Percentiles rank a stretch among this genome's conserved stretches.
Conservation (phyloP, 2,797 vertebrate species). For the Acanthurus lineatus region DNA sequence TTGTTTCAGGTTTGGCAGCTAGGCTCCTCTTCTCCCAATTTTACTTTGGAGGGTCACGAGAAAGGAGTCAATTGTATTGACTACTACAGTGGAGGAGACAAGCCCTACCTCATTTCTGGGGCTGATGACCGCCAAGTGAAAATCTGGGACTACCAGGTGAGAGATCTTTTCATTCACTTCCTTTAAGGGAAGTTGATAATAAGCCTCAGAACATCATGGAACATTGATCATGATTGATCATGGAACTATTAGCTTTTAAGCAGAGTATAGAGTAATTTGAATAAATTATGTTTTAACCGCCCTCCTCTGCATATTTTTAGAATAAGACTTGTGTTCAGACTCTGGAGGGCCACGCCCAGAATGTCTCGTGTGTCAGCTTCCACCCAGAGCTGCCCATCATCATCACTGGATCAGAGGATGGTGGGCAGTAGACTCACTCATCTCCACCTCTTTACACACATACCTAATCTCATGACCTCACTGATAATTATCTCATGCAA, state of each 20-base stretch:
- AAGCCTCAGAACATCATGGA: neutral
- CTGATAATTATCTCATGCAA: neutral
- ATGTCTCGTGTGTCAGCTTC: constrained; percentile 94
- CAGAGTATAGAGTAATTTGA: neutral
- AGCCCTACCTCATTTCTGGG: constrained; percentile 95
- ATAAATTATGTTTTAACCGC: neutral
- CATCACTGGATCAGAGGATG: constrained; percentile 95
- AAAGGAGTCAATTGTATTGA: constrained; percentile 97
- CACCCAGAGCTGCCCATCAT: constrained; percentile 95
- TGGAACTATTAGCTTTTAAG: neutral
- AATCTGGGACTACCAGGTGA: constrained; percentile 98
- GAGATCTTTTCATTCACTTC: neutral
- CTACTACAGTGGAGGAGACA: constrained; percentile 97
- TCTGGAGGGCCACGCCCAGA: constrained; percentile 94
- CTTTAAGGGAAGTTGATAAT: neutral
- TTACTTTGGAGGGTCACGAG: constrained; percentile 95
- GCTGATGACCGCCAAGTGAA: constrained; percentile 96
- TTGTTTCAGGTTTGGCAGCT: constrained; percentile 93
- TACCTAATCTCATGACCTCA: neutral
- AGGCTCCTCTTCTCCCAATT: constrained; percentile 94
- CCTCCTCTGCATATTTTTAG: constrained; percentile 79
- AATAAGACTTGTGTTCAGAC: constrained; percentile 97
- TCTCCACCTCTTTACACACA: neutral
- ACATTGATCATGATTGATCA: too few species aligned
- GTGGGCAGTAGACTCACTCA: constrained; percentile 80